These are phyloP conservation scores for Lacerta agilis DNA, from an alignment of 2,797 vertebrate species.

Conservation along the genomic window DNA sequence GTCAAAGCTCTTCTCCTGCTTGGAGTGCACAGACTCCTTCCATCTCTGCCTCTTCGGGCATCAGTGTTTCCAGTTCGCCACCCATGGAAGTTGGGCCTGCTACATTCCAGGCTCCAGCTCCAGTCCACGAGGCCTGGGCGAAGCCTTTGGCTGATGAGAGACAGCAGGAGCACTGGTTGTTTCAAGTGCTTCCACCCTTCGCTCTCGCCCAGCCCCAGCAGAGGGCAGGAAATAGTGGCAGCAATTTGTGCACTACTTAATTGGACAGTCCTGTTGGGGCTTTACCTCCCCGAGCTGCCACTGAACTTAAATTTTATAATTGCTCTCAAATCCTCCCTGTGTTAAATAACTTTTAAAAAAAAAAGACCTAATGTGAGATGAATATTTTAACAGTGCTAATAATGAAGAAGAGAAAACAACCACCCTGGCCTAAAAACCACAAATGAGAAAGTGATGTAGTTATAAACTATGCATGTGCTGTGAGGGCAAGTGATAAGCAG, in stretches of 20 bases:
- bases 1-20: neutral
- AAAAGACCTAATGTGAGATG: conserved; percentile 71
- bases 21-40: no score
- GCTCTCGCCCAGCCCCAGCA: neutral
- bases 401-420: conserved; percentile 59
- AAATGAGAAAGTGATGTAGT: conserved; percentile 72
- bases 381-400: conserved; percentile 79
- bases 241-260: neutral
- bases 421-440: conserved; percentile 70
- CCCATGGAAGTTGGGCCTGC: neutral
- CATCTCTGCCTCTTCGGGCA: neutral
- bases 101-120: neutral
- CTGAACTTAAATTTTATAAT: conserved; percentile 56
- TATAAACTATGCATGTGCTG: conserved; percentile 68
- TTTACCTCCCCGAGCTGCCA: conserved; percentile 49
- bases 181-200: neutral
- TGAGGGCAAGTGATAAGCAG: conserved; percentile 66
- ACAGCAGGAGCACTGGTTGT: neutral
- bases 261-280: conserved; percentile 38
- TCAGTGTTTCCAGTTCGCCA: neutral
- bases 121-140: neutral
- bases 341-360: neutral
- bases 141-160: neutral
- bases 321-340: conserved; percentile 54
- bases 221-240: neutral